Evolutionary conservation across 2,888 invertebrate species (phyloP), one percentile per base, ranked within the genome.

Genomic region (Toxonevra muliebris): DNA sequence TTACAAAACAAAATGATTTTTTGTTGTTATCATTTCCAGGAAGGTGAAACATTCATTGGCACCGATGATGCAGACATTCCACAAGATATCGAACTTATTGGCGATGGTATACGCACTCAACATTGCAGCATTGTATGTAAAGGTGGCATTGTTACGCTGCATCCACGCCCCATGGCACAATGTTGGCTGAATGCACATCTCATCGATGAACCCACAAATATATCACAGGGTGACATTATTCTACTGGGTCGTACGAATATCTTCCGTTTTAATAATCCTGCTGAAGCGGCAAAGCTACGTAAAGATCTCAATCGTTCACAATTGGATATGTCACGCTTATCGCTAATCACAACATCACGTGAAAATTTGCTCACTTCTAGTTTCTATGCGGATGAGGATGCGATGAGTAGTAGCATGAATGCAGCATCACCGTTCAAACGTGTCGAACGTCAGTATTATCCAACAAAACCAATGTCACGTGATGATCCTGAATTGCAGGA

Each of bases 241-340:
- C 86, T 93, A 5, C 87, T 93, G 70, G 93, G 93, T 0, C 88
- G 92, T 68, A 92, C 92, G 58, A 93, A 92, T 82, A 92, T 93
- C 88, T 93, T 93, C 84, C 92, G 95, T 52, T 95, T 94, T 85
- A 95, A 95, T 86, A 94, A 95, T 87, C 95, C 95, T 12, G 93
- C 90, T 0, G 95, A 95, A 81, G 95, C 94, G 1, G 95, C 94
- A 48, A 92, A 93, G 83, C 86, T 95, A 73, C 88, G 94, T 40
- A 92, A 91, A 81, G 92, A 92, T 79, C 73, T 79, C 12, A 89
- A 88, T 76, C 90, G 91, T 19, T 90, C 91, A 62, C 87, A 88
- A 77, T 87, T 91, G 82, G 93, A 93, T 86, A 89, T 95, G 75
- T 94, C 94, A 15, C 88, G 95, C 2, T 87, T 94, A 63, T 94